Evolutionary conservation across 1,140 invertebrate species (phyloP), one percentile per base, ranked within the genome.

Genomic region (Brachionus paranguensis): DNA sequence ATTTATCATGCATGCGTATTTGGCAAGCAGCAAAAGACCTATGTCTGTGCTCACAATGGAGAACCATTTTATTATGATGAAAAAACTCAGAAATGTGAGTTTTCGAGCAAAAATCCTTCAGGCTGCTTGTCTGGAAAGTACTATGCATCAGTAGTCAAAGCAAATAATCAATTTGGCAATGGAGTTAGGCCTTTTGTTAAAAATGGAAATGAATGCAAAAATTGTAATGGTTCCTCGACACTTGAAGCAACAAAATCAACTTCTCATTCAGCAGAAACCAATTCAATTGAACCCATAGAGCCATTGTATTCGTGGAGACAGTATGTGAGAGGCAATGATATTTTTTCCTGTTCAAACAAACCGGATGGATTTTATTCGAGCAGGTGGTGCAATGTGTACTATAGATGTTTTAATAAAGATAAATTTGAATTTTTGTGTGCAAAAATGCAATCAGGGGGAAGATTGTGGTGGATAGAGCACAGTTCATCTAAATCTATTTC

Each of bases 51-150:
- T 20, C 83, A 84, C 45, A 12, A 50, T 11, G 83, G 83, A 24
- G 83, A 84, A 24, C 14, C 65, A 72, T 50, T 84, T 37, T 84
- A 72, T 43, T 84, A 64, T 64, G 83, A 84, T 70, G 83, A 84
- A n/a, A 43, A 10, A 43, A 50, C 29, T 6, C 83, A 84, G 33
- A 50, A 76, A 20, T 84, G 83, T 84, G 64, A 84, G 50, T 84
- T 84, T 45, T 33, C 47, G 7, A n/a, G 17, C 6, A 20, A 60
- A 70, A 72, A 70, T 47, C 14, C 4, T 20, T 17, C 29, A 33
- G 64, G 37, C 12, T 84, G 83, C 50, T 43, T 43, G 60, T 27
- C 68, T 10, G 33, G 55, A 41, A 70, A 84, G 8, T 84, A 84
- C 41, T 84, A 84, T 41, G 14, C 27, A 17, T 11, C 43, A 27